Percentiles rank a stretch among this genome's conserved stretches.
These are phyloP conservation scores for Pseudanteris insignis DNA, from an alignment of 2,888 invertebrate genomes.

Conservation along the genomic window DNA sequence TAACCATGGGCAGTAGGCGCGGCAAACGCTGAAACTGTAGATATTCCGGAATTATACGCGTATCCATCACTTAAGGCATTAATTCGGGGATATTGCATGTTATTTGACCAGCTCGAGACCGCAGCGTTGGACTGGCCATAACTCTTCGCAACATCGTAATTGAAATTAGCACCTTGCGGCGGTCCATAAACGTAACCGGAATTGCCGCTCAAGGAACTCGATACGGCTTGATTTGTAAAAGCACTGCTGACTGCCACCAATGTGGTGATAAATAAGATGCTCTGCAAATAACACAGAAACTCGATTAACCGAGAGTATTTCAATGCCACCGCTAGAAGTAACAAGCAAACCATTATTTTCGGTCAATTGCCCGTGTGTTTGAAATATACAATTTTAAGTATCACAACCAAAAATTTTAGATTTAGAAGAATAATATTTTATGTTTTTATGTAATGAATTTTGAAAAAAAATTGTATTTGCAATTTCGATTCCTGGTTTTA, in stretches of 20 bases:
- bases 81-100: slow-evolving; percentile 10
- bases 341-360: too few relatives aligned
- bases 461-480: too few relatives aligned
- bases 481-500: too few relatives aligned
- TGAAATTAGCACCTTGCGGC: slow-evolving; percentile 25
- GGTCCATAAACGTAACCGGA: slow-evolving; percentile 30
- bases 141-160: slow-evolving; percentile 21
- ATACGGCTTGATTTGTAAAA: slow-evolving; percentile 7
- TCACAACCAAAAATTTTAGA: too few relatives aligned
- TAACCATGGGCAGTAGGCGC: slow-evolving; percentile 12
- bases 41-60: slow-evolving; percentile 12
- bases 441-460: too few relatives aligned
- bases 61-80: slow-evolving; percentile 10
- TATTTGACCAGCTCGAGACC: slow-evolving; percentile 9
- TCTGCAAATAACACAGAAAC: slow-evolving; percentile 9
- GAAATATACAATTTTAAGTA: too few relatives aligned
- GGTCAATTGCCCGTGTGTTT: too few relatives aligned
- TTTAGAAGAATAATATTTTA: too few relatives aligned
- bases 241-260: slow-evolving; percentile 15
- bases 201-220: slow-evolving; percentile 8
- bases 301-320: slow-evolving; percentile 2
- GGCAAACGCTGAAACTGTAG: slow-evolving; percentile 12
- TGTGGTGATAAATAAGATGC: slow-evolving; percentile 4
- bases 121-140: slow-evolving; percentile 4
- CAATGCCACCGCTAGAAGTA: too few relatives aligned